Conservation (phyloP, 2,113 vertebrate species). For the Circaetus cinerascens region DNA sequence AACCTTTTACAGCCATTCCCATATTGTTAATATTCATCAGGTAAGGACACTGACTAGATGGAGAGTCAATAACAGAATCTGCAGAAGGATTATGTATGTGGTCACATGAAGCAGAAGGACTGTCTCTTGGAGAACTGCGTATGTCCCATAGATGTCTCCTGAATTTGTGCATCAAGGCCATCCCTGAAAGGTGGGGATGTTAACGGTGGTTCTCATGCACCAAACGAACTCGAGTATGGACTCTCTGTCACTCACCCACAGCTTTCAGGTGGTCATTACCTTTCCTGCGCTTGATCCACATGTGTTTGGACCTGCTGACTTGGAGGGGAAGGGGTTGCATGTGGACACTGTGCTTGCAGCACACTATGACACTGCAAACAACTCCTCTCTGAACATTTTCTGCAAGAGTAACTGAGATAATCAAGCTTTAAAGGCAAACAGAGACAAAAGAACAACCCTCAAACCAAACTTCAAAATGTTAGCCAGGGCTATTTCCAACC, state of each 20-base stretch:
- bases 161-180: not conserved
- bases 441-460: not conserved
- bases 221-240: not conserved
- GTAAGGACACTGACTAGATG: not conserved
- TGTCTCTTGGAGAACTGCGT: not conserved
- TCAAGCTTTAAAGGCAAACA: not conserved
- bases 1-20: not conserved
- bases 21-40: not conserved
- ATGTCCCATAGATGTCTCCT: not conserved
- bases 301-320: not conserved
- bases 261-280: not conserved
- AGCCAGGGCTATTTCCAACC: not conserved
- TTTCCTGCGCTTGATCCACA: not conserved
- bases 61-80: not conserved
- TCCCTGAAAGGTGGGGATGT: not conserved
- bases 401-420: not conserved
- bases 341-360: not conserved
- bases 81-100: not conserved
- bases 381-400: not conserved
- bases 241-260: not conserved
- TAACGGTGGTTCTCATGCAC: not conserved
- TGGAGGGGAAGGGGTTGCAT: not conserved
- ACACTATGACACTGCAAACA: fast-evolving
- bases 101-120: not conserved
- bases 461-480: not conserved